These are phyloP conservation scores for Regulus satrapa DNA, from an alignment of 2,113 vertebrate species.

Conservation along the genomic window DNA sequence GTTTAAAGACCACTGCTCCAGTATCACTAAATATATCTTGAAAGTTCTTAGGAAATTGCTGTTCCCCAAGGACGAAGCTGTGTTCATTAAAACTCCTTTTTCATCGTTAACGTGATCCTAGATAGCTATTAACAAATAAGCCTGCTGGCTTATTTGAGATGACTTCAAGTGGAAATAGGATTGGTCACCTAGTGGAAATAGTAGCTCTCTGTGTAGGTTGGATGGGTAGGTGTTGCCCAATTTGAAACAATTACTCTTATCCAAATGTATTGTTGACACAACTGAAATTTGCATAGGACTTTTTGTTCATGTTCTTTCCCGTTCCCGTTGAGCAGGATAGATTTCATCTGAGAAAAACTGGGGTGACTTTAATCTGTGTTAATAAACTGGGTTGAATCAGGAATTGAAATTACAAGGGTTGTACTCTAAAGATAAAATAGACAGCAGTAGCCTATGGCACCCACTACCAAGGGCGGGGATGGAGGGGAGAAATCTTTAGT, in stretches of 20 bases:
- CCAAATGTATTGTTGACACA: neutral
- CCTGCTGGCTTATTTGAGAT: neutral
- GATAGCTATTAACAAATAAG: neutral
- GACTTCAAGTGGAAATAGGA: neutral
- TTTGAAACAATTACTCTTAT: neutral
- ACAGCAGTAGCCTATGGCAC: neutral
- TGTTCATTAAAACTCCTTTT: neutral
- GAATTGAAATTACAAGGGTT: neutral
- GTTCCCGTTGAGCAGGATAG: neutral
- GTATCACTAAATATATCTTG: neutral
- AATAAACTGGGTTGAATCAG: neutral
- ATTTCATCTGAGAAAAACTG: neutral
- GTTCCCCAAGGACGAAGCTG: neutral
- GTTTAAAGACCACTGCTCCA: neutral
- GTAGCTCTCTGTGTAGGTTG: neutral
- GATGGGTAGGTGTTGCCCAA: neutral
- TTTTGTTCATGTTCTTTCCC: neutral
- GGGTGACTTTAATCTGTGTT: neutral
- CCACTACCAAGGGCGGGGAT: neutral
- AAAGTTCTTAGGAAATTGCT: neutral
- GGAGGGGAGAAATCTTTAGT: neutral
- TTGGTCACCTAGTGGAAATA: neutral
- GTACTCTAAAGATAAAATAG: neutral
- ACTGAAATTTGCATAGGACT: neutral
- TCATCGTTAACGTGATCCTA: neutral